Percentiles rank a stretch among this genome's conserved stretches.
phyloP scores from a whole-genome alignment of 2,113 vertebrate species.

The Sminthopsis crassicaudata region DNA sequence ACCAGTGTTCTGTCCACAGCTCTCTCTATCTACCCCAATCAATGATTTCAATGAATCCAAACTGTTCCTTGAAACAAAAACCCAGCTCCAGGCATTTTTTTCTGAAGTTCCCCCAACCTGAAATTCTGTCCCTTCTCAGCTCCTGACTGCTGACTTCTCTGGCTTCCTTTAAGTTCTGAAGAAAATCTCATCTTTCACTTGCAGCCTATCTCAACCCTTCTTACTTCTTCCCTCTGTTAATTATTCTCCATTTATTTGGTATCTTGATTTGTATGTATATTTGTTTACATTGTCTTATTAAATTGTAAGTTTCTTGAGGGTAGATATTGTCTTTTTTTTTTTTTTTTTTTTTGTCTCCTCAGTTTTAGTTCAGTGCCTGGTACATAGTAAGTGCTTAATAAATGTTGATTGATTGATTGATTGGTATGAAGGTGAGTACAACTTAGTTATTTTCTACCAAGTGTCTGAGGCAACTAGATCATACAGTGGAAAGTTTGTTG shows the following conservation, averaged over 20 bases:
- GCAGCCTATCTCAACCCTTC: not conserved
- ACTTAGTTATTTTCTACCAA: not conserved
- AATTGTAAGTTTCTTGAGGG: not conserved
- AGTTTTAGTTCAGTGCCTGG: not conserved
- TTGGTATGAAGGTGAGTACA: not conserved
- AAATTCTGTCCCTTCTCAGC: not conserved
- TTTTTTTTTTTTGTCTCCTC: too few relatives aligned
- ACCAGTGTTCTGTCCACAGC: too few relatives aligned
- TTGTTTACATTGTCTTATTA: not conserved
- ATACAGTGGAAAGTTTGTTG: not conserved
- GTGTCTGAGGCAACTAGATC: not conserved
- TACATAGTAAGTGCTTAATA: not conserved
- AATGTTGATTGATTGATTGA: not conserved
- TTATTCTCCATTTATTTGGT: not conserved
- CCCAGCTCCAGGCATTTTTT: not conserved
- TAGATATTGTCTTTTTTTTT: not conserved
- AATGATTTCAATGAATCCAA: not conserved
- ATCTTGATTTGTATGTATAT: not conserved
- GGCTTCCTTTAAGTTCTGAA: not conserved
- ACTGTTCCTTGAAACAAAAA: not conserved
- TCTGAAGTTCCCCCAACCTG: not conserved
- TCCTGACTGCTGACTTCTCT: not conserved
- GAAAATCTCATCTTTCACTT: not conserved
- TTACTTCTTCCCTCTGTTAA: not conserved
- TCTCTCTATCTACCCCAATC: too few relatives aligned